Evolutionary conservation across 2,797 vertebrate species (phyloP).

Genomic region (Tiaroga cobitis): DNA sequence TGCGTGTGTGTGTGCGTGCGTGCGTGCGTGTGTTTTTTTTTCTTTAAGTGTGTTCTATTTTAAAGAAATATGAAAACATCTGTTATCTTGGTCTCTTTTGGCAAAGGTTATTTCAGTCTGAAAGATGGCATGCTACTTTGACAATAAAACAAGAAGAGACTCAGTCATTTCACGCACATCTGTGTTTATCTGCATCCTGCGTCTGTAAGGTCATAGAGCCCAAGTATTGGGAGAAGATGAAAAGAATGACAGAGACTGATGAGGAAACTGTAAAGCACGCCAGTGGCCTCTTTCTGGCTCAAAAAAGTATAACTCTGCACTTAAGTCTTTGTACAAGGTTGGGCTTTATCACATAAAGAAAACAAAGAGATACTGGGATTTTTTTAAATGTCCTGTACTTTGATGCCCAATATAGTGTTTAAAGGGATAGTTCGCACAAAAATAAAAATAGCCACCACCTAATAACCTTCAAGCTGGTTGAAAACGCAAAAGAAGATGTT

Average conservation of each 20-base stretch:
- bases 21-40: too few species aligned
- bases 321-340: constrained; percentile 9
- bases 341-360: constrained; percentile 2
- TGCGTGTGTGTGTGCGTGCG: too few species aligned
- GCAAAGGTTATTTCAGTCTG: background rate
- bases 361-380: constrained; percentile 1
- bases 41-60: background rate
- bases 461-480: background rate
- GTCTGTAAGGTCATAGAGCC: constrained; percentile 13
- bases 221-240: constrained; percentile 13
- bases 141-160: constrained; percentile 22
- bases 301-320: background rate
- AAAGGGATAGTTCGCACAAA: background rate
- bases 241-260: constrained; percentile 13
- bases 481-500: background rate
- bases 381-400: background rate
- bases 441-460: background rate
- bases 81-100: constrained; percentile 2
- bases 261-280: constrained; percentile 19
- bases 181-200: constrained; percentile 34
- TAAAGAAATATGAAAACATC: background rate
- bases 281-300: constrained; percentile 28
- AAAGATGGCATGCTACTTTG: constrained; percentile 18
- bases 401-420: background rate
- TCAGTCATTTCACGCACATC: constrained; percentile 24